These are phyloP conservation scores for Drosophila hydei DNA, from an alignment of 1,140 invertebrate genomes.

Conservation along the genomic window DNA sequence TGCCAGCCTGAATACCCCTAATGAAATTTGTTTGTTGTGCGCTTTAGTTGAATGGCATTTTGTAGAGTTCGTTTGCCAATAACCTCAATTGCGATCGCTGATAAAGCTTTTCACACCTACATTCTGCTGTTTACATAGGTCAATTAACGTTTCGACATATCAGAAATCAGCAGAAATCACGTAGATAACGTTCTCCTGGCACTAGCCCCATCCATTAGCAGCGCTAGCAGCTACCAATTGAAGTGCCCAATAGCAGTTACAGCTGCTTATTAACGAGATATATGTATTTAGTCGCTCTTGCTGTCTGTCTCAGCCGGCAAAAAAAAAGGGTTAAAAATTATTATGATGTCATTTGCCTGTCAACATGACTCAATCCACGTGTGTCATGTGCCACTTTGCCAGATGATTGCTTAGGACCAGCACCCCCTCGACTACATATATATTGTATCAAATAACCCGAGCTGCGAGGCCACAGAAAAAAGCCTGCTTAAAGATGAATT, in stretches of 20 bases:
- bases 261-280: not conserved
- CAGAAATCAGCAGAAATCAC: constrained; percentile 11
- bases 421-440: not conserved
- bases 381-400: constrained; percentile 1
- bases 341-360: constrained; percentile 12
- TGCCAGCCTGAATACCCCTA: not conserved
- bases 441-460: not conserved
- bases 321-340: not conserved
- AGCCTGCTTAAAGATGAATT: too few species aligned
- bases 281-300: not conserved
- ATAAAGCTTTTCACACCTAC: constrained; percentile 40
- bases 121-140: constrained; percentile 33
- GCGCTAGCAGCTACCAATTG: not conserved
- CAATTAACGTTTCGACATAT: constrained; percentile 31
- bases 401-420: not conserved
- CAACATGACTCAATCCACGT: constrained; percentile 8
- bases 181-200: not conserved
- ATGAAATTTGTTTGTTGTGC: constrained; percentile 3
- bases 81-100: constrained; percentile 26
- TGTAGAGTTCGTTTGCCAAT: constrained; percentile 1
- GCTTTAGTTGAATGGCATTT: not conserved
- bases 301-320: not conserved
- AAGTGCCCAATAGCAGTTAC: not conserved
- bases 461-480: not conserved
- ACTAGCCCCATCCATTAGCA: not conserved